These are phyloP conservation scores for Keiferia lycopersicella DNA, from an alignment of 2,888 invertebrate species.

Conservation along the genomic window DNA sequence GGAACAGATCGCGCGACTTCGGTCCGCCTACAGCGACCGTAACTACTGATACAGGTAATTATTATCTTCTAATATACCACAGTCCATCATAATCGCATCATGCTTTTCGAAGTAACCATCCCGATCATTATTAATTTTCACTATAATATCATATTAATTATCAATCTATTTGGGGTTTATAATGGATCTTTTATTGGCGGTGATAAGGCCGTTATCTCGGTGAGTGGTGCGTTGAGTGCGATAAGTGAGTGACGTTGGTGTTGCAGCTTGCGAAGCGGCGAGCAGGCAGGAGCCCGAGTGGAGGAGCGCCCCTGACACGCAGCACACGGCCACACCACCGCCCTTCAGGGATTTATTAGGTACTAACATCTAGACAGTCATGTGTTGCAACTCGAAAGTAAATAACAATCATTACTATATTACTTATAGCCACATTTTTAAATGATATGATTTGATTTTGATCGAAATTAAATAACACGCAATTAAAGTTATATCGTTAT, in stretches of 20 bases:
- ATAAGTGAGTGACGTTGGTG: slow-evolving; percentile 49
- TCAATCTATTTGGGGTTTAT: slow-evolving; percentile 16
- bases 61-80: background rate
- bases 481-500: too few relatives aligned
- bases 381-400: background rate
- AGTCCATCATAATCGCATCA: background rate
- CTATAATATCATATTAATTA: background rate
- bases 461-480: background rate
- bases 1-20: slow-evolving; percentile 60
- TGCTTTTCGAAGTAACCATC: background rate
- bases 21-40: slow-evolving; percentile 66
- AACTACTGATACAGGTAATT: slow-evolving; percentile 68
- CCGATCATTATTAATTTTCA: slow-evolving; percentile 14
- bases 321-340: slow-evolving; percentile 60
- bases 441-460: too few relatives aligned
- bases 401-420: background rate
- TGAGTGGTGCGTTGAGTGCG: slow-evolving; percentile 63
- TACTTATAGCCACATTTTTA: background rate
- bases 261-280: slow-evolving; percentile 63
- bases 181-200: slow-evolving; percentile 38
- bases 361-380: slow-evolving; percentile 35
- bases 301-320: slow-evolving; percentile 52
- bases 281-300: slow-evolving; percentile 52
- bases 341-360: slow-evolving; percentile 68
- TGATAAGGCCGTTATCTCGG: slow-evolving; percentile 66